These are phyloP conservation scores for Tragopan temminckii DNA, from an alignment of 2,797 vertebrate genomes.

Conservation along the genomic window DNA sequence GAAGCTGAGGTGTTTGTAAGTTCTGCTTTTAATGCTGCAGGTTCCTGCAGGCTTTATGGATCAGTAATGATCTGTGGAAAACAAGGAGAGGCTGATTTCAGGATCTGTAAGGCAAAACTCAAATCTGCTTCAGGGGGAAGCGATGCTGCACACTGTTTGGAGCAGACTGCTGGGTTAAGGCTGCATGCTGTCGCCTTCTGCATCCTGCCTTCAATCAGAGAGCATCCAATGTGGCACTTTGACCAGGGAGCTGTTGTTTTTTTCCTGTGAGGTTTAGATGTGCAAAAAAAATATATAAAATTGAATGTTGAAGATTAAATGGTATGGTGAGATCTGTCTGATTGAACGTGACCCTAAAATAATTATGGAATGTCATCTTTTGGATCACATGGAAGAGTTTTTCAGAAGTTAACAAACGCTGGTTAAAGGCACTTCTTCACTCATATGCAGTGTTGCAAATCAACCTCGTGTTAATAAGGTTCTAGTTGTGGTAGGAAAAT, in stretches of 20 bases:
- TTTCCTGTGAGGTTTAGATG: background rate
- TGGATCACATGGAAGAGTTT: background rate
- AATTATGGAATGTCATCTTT: background rate
- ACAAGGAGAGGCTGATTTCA: background rate
- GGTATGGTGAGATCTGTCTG: background rate
- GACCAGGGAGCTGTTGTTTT: background rate
- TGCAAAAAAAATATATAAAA: background rate
- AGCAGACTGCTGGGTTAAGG: background rate
- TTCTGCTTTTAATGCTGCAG: fast-evolving
- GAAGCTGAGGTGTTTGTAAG: background rate
- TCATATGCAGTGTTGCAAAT: background rate
- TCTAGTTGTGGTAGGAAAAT: background rate
- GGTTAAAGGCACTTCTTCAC: background rate
- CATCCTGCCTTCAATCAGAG: background rate
- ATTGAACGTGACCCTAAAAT: background rate
- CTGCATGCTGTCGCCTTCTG: background rate
- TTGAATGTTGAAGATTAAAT: background rate
- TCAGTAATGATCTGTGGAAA: background rate
- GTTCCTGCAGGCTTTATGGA: background rate
- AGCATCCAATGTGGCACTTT: fast-evolving
- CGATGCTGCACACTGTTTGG: background rate
- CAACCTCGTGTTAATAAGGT: background rate
- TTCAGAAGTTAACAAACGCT: background rate
- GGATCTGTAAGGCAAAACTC: background rate
- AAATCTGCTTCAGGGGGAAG: background rate